These are phyloP conservation scores for Neelides sp. DNA, from an alignment of 1,140 invertebrate genomes.

Conservation along the genomic window DNA sequence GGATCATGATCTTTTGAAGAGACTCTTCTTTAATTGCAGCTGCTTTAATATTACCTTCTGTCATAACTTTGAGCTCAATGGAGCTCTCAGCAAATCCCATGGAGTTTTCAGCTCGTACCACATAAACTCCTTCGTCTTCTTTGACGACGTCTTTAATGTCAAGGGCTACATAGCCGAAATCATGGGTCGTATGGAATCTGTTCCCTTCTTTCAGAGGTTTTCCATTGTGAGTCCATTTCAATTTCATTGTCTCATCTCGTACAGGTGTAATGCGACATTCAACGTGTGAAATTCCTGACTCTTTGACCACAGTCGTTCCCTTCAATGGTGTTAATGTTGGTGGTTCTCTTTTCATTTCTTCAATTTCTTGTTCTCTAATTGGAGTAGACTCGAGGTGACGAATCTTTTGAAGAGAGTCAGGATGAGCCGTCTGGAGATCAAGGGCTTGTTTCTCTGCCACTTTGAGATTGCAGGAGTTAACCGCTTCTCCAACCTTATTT, in stretches of 20 bases:
- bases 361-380: slow-evolving; percentile 8
- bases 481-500: slow-evolving; percentile 79
- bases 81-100: slow-evolving; percentile 70
- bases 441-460: slow-evolving; percentile 37
- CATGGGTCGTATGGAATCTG: slow-evolving; percentile 82
- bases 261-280: slow-evolving; percentile 83
- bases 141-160: slow-evolving; percentile 78
- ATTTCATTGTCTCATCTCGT: slow-evolving; percentile 74
- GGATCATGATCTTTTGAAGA: slow-evolving; percentile 78
- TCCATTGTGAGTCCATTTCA: slow-evolving; percentile 84
- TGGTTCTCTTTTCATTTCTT: slow-evolving; percentile 40
- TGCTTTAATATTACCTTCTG: slow-evolving; percentile 20
- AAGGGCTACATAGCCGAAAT: slow-evolving; percentile 87
- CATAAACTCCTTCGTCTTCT: slow-evolving; percentile 89
- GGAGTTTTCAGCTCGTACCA: slow-evolving; percentile 73
- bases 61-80: slow-evolving; percentile 57
- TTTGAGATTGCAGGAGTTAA: slow-evolving; percentile 78
- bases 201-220: slow-evolving; percentile 72
- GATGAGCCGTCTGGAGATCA: slow-evolving; percentile 35
- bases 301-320: slow-evolving; percentile 68
- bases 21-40: slow-evolving; percentile 89
- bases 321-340: slow-evolving; percentile 42
- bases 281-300: slow-evolving; percentile 71
- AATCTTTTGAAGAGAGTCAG: slow-evolving; percentile 82
- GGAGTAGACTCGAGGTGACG: slow-evolving; percentile 61